Percentiles rank a stretch among this genome's conserved stretches.
Evolutionary conservation across 2,797 vertebrate species (phyloP).

Genomic region (Karalla daura): DNA sequence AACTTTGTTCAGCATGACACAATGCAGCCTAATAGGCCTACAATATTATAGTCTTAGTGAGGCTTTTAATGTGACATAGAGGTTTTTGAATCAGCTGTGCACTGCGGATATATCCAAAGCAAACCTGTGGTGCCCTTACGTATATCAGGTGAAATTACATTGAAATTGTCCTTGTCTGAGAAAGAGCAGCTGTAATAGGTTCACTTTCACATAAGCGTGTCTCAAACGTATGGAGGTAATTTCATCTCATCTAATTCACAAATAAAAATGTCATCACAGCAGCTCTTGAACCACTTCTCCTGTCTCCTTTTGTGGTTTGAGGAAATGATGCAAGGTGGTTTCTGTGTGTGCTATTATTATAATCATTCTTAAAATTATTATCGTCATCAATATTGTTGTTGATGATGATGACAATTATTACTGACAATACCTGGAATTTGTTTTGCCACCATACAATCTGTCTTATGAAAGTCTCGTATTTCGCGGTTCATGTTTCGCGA

Average conservation of each 20-base stretch:
- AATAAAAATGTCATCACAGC: not conserved
- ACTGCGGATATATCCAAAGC: not conserved
- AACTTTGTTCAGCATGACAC: not conserved
- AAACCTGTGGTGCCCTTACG: not conserved
- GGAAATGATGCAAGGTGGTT: not conserved
- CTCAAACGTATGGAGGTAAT: too few species aligned
- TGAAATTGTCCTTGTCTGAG: not conserved
- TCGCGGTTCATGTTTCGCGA: too few species aligned
- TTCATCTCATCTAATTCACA: not conserved
- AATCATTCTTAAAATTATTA: too few species aligned
- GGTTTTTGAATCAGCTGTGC: not conserved
- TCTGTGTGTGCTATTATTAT: not conserved
- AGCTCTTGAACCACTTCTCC: not conserved
- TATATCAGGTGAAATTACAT: not conserved
- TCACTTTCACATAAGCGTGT: too few species aligned
- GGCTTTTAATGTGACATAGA: not conserved
- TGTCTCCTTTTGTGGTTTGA: not conserved
- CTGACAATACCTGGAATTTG: too few species aligned
- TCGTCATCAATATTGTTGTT: too few species aligned
- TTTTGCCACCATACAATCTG: too few species aligned
- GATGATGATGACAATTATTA: too few species aligned
- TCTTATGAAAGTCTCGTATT: too few species aligned
- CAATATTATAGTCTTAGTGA: constrained; percentile 9
- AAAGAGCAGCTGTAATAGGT: not conserved
- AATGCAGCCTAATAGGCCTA: not conserved